These are phyloP conservation scores for Notolepis coatsorum DNA, from an alignment of 2,797 vertebrate genomes.

Conservation along the genomic window DNA sequence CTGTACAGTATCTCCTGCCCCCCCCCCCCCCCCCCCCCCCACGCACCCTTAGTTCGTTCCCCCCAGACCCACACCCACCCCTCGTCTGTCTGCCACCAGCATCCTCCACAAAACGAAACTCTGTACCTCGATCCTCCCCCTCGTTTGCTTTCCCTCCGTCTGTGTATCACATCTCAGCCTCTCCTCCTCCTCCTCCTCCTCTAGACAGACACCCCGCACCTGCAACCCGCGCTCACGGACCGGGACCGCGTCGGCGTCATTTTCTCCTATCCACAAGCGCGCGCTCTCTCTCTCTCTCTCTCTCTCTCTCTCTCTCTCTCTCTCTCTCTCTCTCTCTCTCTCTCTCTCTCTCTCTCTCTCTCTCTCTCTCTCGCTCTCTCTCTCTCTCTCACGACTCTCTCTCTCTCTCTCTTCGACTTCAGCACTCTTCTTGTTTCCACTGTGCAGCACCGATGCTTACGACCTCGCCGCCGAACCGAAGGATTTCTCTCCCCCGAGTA, in stretches of 20 bases:
- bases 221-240: constrained; percentile 64
- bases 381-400: constrained; percentile 60
- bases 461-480: constrained; percentile 84
- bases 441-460: constrained; percentile 80
- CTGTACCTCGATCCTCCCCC: constrained; percentile 82
- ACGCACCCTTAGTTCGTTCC: constrained; percentile 53
- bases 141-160: constrained; percentile 77
- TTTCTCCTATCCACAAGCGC: too few species aligned
- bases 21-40: constrained; percentile 51
- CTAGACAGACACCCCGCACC: constrained; percentile 71
- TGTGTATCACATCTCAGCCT: constrained; percentile 72
- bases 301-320: too few species aligned
- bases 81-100: constrained; percentile 75
- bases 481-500: constrained; percentile 92
- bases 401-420: constrained; percentile 65
- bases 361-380: constrained; percentile 37
- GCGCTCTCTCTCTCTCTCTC: too few species aligned
- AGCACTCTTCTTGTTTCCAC: too few species aligned
- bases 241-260: too few species aligned
- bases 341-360: constrained; percentile 18
- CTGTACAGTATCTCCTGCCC: constrained; percentile 41
- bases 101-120: constrained; percentile 79
- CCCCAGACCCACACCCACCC: constrained; percentile 75
- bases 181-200: constrained; percentile 51
- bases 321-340: constrained; percentile 35